These are phyloP conservation scores for Sanderia malayensis DNA, from an alignment of 30 jellyfish, hydroid and myxozoan species.

Conservation along the genomic window DNA sequence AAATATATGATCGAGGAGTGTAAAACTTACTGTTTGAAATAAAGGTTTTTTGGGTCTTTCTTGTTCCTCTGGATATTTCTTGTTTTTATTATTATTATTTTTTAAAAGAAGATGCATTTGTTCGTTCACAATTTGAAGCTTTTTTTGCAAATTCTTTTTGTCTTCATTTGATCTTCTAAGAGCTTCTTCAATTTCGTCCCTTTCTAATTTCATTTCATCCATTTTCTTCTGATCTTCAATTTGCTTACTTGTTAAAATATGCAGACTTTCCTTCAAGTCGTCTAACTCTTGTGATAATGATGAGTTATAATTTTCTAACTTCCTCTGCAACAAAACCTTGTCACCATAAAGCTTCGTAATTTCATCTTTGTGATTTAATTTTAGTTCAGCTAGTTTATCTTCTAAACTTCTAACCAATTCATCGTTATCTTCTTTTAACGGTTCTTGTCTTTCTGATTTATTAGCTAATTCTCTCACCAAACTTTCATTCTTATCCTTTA, in stretches of 20 bases:
- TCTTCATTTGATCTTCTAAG: conserved; percentile 29
- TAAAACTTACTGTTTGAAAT: conserved; percentile 32
- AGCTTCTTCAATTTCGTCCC: conserved; percentile 15
- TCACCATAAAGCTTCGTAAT: conserved; percentile 18
- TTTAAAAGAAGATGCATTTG: conserved; percentile 28
- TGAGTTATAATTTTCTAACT: conserved; percentile 26
- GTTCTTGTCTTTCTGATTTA: conserved; percentile 1
- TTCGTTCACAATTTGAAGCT: conserved; percentile 12
- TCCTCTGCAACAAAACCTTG: conserved; percentile 20
- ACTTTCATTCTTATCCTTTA: neutral
- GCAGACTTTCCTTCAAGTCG: conserved; percentile 37
- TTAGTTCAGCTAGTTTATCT: conserved; percentile 23
- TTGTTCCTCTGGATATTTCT: conserved; percentile 3
- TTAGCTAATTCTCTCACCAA: conserved; percentile 4
- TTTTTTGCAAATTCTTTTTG: conserved; percentile 25
- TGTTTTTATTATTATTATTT: conserved; percentile 3
- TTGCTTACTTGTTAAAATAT: conserved; percentile 11
- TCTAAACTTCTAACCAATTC: conserved; percentile 10
- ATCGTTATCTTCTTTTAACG: neutral
- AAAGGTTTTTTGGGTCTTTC: neutral
- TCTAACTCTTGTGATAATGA: conserved; percentile 47
- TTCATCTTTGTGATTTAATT: conserved; percentile 33
- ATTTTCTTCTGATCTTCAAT: conserved; percentile 27
- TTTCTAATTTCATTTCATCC: conserved; percentile 11
- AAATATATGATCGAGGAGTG: no score